Conservation (phyloP, 2,797 vertebrate genomes). For the Pachyuromys duprasi region DNA sequence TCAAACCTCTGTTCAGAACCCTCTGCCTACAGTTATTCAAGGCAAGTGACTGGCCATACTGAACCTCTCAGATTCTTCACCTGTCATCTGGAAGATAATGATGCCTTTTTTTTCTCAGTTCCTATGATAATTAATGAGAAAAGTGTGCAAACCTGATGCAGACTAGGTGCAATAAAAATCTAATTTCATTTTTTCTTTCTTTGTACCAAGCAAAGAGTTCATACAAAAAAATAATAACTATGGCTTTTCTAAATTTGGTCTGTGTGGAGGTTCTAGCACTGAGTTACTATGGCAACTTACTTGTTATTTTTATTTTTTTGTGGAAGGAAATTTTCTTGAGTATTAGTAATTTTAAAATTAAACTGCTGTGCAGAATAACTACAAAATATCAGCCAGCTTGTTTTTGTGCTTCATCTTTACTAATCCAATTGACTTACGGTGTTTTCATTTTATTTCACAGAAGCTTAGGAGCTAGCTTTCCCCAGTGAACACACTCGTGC, state of each 20-base stretch:
- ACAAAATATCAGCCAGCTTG: not conserved
- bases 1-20: not conserved
- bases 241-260: slow-evolving; percentile 87
- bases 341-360: slow-evolving; percentile 80
- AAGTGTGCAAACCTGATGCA: slow-evolving; percentile 6
- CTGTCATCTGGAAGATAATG: slow-evolving; percentile 21
- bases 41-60: not conserved
- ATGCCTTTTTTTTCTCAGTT: not conserved
- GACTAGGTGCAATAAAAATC: slow-evolving; percentile 51
- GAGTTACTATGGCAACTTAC: slow-evolving; percentile 88
- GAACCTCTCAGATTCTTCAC: not conserved
- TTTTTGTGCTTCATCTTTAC: slow-evolving; percentile 36
- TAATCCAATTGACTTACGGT: slow-evolving; percentile 7
- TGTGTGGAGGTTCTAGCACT: slow-evolving; percentile 82
- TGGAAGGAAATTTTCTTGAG: slow-evolving; percentile 84
- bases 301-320: slow-evolving; percentile 84
- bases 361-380: slow-evolving; percentile 67
- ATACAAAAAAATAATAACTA: slow-evolving; percentile 83
- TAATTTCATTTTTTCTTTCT: slow-evolving; percentile 38
- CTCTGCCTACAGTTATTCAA: not conserved
- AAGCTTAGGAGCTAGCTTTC: not conserved
- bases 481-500: not conserved
- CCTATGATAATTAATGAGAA: not conserved
- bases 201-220: slow-evolving; percentile 78
- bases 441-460: slow-evolving; percentile 54